Percentiles rank a stretch among this genome's conserved stretches.
phyloP scores from a whole-genome alignment of 2,888 invertebrate genomes.

The Acanthacorydalis orientalis region DNA sequence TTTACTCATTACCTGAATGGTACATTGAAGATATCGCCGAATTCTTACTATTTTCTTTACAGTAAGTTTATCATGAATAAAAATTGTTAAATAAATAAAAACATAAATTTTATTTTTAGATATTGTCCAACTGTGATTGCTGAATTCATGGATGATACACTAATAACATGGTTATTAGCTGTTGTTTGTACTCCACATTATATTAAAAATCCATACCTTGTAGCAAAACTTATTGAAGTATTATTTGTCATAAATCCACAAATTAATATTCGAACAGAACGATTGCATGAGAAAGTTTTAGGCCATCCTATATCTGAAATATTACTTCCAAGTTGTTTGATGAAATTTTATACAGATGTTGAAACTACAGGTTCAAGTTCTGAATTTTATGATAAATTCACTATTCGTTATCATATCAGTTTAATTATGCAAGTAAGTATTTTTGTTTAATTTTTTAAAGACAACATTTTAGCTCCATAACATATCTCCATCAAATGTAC shows the following conservation, averaged over 20 bases:
- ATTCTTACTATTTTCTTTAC: conserved; percentile 80
- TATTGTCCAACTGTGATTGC: conserved; percentile 59
- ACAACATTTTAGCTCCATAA: no score
- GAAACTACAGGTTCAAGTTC: conserved; percentile 95
- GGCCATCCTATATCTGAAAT: conserved; percentile 72
- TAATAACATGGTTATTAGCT: conserved; percentile 77
- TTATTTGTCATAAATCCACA: conserved; percentile 62
- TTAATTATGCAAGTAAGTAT: conserved; percentile 60
- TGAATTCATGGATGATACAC: conserved; percentile 61
- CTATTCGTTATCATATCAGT: conserved; percentile 95
- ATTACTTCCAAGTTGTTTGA: conserved; percentile 71
- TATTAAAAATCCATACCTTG: conserved; percentile 91
- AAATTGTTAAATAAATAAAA: background rate
- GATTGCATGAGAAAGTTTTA: conserved; percentile 61
- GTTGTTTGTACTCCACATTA: conserved; percentile 81
- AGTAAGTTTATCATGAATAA: conserved; percentile 44
- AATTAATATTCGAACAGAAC: conserved; percentile 32
- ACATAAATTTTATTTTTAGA: conserved; percentile 28
- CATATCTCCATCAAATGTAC: no score
- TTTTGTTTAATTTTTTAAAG: conserved; percentile 8
- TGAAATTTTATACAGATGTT: conserved; percentile 97
- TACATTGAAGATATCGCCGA: conserved; percentile 96
- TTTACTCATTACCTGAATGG: conserved; percentile 91
- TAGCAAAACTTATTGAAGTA: conserved; percentile 91
- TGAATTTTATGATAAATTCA: conserved; percentile 99